Evolutionary conservation across 35 echinoderm and acorn worm genomes (phyloP).

Genomic region (Hemicentrotus pulcherrimus): DNA sequence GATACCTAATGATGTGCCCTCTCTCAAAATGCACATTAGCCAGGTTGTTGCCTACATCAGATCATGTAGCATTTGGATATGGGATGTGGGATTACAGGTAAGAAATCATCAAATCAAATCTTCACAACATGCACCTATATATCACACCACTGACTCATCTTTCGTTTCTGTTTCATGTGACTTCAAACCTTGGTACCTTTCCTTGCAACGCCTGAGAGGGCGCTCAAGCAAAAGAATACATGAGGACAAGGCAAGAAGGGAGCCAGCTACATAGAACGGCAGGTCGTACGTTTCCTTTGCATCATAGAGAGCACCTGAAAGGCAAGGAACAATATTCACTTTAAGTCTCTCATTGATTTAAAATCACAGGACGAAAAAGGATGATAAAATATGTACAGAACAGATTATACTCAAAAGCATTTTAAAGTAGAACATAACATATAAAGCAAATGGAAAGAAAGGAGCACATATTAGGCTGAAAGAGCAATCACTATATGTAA

Average conservation of each 20-base stretch:
- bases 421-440: not conserved
- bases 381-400: not conserved
- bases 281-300: constrained; percentile 2
- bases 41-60: no score
- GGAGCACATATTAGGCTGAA: not conserved
- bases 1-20: no score
- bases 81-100: not conserved
- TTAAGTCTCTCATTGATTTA: not conserved
- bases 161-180: not conserved
- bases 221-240: not conserved
- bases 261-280: constrained; percentile 26
- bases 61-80: not conserved
- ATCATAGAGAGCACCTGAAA: constrained; percentile 34
- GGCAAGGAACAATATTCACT: not conserved
- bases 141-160: not conserved
- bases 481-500: not conserved
- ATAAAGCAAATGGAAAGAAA: not conserved
- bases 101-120: not conserved
- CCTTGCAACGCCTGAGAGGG: not conserved
- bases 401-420: not conserved
- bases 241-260: not conserved
- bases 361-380: not conserved
- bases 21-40: no score
- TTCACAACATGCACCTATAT: not conserved
- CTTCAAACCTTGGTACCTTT: not conserved